Percentiles rank a stretch among this genome's conserved stretches.
Conservation (phyloP, 2,797 vertebrate genomes). For the Hoplostethus mediterraneus region DNA sequence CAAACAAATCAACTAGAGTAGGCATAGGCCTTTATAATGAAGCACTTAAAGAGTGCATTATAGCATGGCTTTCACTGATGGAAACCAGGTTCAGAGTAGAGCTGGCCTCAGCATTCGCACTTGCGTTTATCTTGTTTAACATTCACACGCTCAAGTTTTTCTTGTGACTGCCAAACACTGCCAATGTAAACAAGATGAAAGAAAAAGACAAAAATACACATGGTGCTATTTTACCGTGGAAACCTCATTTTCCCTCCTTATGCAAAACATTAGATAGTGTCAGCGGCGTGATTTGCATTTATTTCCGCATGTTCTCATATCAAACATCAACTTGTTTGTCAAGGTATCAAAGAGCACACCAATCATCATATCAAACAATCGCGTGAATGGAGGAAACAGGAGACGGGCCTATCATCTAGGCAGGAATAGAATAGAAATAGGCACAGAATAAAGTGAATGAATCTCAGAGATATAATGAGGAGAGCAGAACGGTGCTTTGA, state of each 20-base stretch:
- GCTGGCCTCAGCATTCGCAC: neutral
- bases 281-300: constrained; percentile 14
- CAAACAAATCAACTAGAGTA: neutral
- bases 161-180: constrained; percentile 9
- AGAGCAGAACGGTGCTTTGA: neutral
- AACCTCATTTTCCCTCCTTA: constrained; percentile 9
- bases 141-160: neutral
- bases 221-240: neutral
- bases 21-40: neutral
- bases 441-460: constrained; percentile 35
- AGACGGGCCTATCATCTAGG: constrained; percentile 18
- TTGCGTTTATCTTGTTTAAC: neutral
- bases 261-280: constrained; percentile 17
- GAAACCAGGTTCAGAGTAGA: neutral
- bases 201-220: neutral
- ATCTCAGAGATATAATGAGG: constrained; percentile 33
- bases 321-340: constrained; percentile 12
- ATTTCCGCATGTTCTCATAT: neutral
- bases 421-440: constrained; percentile 41
- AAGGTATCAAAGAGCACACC: constrained; percentile 44
- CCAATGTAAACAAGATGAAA: constrained; percentile 4
- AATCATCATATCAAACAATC: constrained; percentile 55
- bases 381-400: constrained; percentile 31
- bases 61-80: neutral
- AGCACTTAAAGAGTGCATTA: neutral